A percentile compares a stretch with the other conserved stretches of the same genome.
phyloP scores from a whole-genome alignment of 2,888 invertebrate genomes.

The Drosophila subsilvestris region DNA sequence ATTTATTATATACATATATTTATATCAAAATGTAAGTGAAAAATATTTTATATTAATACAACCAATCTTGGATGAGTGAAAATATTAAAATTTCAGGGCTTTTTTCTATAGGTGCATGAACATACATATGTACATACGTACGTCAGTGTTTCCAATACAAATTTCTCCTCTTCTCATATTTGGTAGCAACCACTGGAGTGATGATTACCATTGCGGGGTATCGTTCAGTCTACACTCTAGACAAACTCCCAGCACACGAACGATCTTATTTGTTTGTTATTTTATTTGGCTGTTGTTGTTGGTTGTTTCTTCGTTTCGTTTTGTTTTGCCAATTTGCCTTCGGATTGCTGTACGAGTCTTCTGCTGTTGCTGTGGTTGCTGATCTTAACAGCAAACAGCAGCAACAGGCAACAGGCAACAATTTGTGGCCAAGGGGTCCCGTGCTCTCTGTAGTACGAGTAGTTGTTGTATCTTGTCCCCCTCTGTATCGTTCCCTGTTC shows the following conservation, averaged over 20 bases:
- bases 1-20: no score
- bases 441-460: not conserved
- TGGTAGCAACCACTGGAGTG: no score
- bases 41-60: no score
- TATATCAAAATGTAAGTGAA: no score
- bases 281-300: slow-evolving; percentile 10
- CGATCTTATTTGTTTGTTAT: slow-evolving; percentile 20
- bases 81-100: no score
- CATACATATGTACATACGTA: no score
- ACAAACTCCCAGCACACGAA: no score
- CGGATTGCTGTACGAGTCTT: slow-evolving; percentile 9
- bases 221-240: not conserved
- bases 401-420: not conserved
- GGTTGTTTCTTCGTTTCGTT: slow-evolving; percentile 18
- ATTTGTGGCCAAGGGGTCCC: not conserved
- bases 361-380: not conserved
- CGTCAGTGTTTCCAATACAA: no score
- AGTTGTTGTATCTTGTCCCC: slow-evolving; percentile 7
- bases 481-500: slow-evolving; percentile 18
- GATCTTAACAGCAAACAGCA: not conserved
- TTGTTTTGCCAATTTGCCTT: slow-evolving; percentile 54
- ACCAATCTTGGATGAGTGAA: no score
- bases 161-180: no score
- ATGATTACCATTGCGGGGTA: not conserved
- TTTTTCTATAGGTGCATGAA: no score